Evolutionary conservation across 2,797 vertebrate species (phyloP).

Genomic region (Carcharodon carcharias): DNA sequence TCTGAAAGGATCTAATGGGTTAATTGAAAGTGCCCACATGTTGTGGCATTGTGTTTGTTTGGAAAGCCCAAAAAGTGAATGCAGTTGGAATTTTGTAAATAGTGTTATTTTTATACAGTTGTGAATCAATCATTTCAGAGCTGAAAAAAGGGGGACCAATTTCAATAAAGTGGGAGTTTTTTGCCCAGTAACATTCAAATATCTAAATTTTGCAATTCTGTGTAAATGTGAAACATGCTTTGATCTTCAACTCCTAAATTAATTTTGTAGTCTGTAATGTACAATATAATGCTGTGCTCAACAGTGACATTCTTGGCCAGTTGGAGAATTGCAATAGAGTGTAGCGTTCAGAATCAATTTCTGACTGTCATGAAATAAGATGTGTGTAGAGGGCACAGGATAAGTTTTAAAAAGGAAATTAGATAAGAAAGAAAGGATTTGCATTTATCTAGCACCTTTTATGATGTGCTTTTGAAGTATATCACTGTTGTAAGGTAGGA

Average conservation of each 20-base stretch:
- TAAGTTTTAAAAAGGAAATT: background rate
- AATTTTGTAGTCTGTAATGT: background rate
- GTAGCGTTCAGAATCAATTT: background rate
- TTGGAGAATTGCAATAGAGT: background rate
- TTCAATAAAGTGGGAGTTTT: background rate
- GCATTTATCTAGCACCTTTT: background rate
- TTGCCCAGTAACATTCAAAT: background rate
- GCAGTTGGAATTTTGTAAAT: background rate
- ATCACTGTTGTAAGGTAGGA: background rate
- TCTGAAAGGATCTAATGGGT: background rate
- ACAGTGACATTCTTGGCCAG: conserved; percentile 20
- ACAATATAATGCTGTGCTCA: background rate
- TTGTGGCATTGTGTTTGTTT: background rate
- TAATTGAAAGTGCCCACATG: background rate
- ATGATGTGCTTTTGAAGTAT: background rate
- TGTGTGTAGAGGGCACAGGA: background rate
- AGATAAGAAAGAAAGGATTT: background rate
- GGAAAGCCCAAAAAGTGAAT: background rate
- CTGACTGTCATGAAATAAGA: background rate
- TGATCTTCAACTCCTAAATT: background rate
- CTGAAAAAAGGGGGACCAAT: background rate
- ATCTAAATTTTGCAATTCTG: background rate
- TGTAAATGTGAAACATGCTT: conserved; percentile 1
- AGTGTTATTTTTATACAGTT: background rate
- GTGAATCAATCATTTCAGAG: background rate